Evolutionary conservation across 2,797 vertebrate genomes (phyloP).

Genomic region (Notoglanidium macrostoma): DNA sequence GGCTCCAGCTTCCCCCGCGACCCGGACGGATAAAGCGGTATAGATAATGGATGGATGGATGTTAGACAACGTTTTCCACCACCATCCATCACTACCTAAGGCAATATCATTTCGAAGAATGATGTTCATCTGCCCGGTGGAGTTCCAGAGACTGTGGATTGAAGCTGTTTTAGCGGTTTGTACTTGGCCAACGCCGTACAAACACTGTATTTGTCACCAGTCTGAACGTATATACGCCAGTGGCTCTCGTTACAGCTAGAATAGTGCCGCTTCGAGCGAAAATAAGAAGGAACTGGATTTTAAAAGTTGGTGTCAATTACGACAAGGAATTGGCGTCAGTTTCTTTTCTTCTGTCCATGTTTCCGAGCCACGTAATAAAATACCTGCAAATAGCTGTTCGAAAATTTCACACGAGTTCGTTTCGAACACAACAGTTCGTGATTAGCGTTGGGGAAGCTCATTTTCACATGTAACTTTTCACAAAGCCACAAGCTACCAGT

Average conservation of each 20-base stretch:
- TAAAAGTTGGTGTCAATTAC: not conserved
- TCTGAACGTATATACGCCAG: not conserved
- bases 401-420: not conserved
- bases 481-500: too few species aligned
- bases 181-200: not conserved
- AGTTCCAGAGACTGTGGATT: not conserved
- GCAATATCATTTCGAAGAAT: not conserved
- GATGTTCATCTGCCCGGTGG: not conserved
- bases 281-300: not conserved
- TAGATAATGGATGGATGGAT: too few species aligned
- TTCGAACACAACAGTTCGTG: not conserved
- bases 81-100: not conserved
- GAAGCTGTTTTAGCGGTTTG: not conserved
- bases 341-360: constrained; percentile 5
- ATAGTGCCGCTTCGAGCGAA: not conserved
- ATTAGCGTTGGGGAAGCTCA: not conserved
- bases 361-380: not conserved
- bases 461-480: too few species aligned
- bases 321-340: constrained; percentile 17
- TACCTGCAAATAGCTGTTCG: not conserved
- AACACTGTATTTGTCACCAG: not conserved
- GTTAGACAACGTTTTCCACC: too few species aligned
- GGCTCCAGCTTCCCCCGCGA: too few species aligned
- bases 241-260: not conserved
- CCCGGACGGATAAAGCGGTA: too few species aligned